Percentiles rank a stretch among this genome's conserved stretches.
phyloP scores from a whole-genome alignment of 2,888 invertebrate genomes.

The Zygothrica quintamaculata region DNA sequence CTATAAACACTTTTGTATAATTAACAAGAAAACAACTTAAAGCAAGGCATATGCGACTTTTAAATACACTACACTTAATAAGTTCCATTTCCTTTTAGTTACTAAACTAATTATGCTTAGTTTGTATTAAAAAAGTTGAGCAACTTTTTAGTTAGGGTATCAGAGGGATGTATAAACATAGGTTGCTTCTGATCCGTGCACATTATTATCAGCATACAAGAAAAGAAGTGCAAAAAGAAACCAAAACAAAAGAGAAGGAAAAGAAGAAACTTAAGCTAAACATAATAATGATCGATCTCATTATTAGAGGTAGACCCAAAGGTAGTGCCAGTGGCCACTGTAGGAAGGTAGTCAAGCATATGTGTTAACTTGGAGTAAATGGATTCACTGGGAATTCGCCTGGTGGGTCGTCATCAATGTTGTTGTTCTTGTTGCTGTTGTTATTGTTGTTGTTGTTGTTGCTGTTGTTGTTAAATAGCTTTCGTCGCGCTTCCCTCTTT shows the following conservation, averaged over 20 bases:
- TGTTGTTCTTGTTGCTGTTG: constrained; percentile 5
- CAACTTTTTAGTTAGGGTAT: too few species aligned
- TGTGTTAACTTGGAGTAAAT: constrained; percentile 81
- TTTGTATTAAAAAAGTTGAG: too few species aligned
- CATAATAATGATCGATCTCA: constrained; percentile 5
- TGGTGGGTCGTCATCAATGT: constrained; percentile 42
- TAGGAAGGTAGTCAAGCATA: constrained; percentile 65
- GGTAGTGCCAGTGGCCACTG: constrained; percentile 13
- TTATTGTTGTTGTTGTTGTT: constrained; percentile 1
- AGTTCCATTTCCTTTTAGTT: too few species aligned
- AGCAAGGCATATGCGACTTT: too few species aligned
- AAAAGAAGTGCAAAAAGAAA: background rate
- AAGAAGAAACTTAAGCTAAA: constrained; percentile 1
- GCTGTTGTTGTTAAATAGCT: background rate
- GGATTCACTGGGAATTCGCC: constrained; percentile 70
- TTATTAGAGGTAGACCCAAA: background rate
- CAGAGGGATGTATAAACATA: too few species aligned
- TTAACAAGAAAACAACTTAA: too few species aligned
- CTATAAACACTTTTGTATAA: too few species aligned
- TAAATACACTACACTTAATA: too few species aligned
- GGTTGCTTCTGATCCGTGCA: too few species aligned
- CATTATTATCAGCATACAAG: too few species aligned
- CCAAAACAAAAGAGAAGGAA: too few species aligned
- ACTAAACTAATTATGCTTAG: too few species aligned
- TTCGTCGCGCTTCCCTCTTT: constrained; percentile 23